phyloP scores from a whole-genome alignment of 2,113 vertebrate genomes.

The Mesitornis unicolor region DNA sequence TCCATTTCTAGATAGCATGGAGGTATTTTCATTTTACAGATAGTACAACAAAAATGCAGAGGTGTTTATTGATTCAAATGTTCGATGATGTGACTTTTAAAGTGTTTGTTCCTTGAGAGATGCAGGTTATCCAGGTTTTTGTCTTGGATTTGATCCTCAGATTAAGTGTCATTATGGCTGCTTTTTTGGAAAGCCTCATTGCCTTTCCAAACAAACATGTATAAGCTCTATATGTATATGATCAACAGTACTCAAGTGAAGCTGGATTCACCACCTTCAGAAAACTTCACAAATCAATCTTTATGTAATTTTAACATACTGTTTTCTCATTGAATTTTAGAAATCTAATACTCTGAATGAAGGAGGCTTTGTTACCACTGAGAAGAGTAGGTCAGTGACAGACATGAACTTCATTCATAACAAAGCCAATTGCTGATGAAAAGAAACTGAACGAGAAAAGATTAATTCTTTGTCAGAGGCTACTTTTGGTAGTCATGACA shows the following conservation, averaged over 20 bases:
- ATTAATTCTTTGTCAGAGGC: background rate
- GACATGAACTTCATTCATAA: constrained; percentile 2
- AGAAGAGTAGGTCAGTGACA: background rate
- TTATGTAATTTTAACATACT: background rate
- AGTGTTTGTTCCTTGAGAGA: background rate
- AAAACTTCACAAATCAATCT: constrained; percentile 15
- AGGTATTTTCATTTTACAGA: background rate
- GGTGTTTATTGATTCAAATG: background rate
- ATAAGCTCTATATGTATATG: background rate
- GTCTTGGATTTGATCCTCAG: background rate
- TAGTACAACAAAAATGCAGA: background rate
- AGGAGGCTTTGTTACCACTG: background rate
- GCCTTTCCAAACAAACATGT: background rate
- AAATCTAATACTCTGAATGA: background rate
- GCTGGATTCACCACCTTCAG: background rate
- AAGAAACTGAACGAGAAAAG: background rate
- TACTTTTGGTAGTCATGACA: background rate
- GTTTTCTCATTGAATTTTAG: background rate
- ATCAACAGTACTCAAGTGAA: background rate
- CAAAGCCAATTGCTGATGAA: background rate
- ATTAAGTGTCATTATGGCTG: background rate
- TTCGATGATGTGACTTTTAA: background rate
- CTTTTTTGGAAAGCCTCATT: constrained; percentile 15
- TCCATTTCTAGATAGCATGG: background rate
- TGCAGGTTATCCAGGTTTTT: background rate